Evolutionary conservation across 2,113 vertebrate genomes (phyloP).

Genomic region (Cygnus buccinator): DNA sequence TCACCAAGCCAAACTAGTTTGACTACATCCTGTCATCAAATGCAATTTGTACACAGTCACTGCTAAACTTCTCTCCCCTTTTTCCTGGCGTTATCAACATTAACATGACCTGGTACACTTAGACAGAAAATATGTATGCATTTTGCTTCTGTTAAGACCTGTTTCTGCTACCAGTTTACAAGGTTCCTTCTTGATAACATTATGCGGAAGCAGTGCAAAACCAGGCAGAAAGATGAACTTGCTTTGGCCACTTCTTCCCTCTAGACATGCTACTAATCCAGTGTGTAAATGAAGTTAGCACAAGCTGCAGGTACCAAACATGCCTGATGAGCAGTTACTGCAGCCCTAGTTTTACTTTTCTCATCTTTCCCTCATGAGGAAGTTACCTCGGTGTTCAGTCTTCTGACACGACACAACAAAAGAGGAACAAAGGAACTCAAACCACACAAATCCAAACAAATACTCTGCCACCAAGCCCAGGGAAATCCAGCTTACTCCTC

Average conservation of each 20-base stretch:
- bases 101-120: neutral
- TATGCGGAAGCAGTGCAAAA: neutral
- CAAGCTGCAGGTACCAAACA: neutral
- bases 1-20: neutral
- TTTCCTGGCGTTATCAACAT: neutral
- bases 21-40: neutral
- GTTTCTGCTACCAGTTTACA: neutral
- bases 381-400: neutral
- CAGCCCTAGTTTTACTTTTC: neutral
- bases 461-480: neutral
- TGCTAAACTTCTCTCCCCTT: neutral
- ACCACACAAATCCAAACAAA: neutral
- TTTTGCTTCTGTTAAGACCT: neutral
- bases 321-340: neutral
- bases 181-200: neutral
- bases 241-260: neutral
- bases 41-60: neutral
- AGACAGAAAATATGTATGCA: neutral
- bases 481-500: neutral
- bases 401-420: neutral
- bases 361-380: neutral
- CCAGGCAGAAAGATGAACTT: neutral
- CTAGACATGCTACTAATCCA: neutral
- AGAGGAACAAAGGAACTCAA: neutral
- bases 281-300: neutral